Base-by-base conservation (phyloP, 2,888 invertebrate species). In the Bugula neritina region DNA sequence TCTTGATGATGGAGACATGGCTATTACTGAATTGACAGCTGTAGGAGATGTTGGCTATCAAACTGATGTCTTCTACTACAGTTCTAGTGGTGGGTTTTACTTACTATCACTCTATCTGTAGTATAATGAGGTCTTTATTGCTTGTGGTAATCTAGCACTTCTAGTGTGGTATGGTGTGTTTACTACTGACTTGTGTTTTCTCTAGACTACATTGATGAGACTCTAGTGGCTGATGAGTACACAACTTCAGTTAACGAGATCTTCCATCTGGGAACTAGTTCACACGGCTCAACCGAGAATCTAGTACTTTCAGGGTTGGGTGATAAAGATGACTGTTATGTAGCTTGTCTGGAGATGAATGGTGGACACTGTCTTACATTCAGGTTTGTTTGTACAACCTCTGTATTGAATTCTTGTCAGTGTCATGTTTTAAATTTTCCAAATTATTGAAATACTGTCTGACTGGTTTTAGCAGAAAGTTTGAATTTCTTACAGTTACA, bases 271-370 rank as follows among this genome's bases (percentile, higher is more conserved):
- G n/a, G n/a, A n/a, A n/a, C n/a, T n/a, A n/a, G n/a, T n/a, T n/a
- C n/a, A n/a, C n/a, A n/a, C n/a, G n/a, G n/a, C n/a, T n/a, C n/a
- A n/a, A n/a, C n/a, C n/a, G n/a, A n/a, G n/a, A n/a, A n/a, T n/a
- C n/a, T n/a, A n/a, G n/a, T n/a, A n/a, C n/a, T n/a, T n/a, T n/a
- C n/a, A n/a, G n/a, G n/a, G n/a, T n/a, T n/a, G n/a, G n/a, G n/a
- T n/a, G n/a, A n/a, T n/a, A n/a, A n/a, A n/a, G n/a, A n/a, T n/a
- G 57, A 57, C 57, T 57, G 57, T 57, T 57, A 57, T 57, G 57
- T n/a, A 10, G 23, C 25, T 25, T 57, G 57, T n/a, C 57, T n/a
- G 17, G 57, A 57, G 25, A 13, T 21, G 25, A 57, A 57, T 57
- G 57, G 25, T 5, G 57, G 57, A 5, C 23, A 57, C 23, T 57